Evolutionary conservation across 1,140 invertebrate species (phyloP).

Genomic region (Melipona quadrifasciata): DNA sequence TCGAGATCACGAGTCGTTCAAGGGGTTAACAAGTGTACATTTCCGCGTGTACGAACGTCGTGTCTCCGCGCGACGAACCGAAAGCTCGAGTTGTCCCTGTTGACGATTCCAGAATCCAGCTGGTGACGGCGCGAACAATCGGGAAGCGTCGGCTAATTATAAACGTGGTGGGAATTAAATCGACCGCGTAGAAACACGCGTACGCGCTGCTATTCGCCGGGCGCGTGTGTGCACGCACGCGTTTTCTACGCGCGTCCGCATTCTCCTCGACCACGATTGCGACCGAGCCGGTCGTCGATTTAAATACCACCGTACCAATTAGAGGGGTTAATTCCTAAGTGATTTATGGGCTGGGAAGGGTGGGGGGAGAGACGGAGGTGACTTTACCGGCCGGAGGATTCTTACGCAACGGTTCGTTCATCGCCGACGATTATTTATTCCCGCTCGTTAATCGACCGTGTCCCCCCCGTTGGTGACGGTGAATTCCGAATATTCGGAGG

Average conservation of each 20-base stretch:
- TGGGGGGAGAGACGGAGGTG: constrained; percentile 50
- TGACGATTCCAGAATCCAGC: not conserved
- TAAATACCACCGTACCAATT: constrained; percentile 70
- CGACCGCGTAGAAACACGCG: constrained; percentile 39
- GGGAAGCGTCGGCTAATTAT: constrained; percentile 39
- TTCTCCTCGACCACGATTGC: constrained; percentile 5
- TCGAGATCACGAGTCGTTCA: too few relatives aligned
- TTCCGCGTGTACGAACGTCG: too few relatives aligned
- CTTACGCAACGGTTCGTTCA: constrained; percentile 56
- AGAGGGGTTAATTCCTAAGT: constrained; percentile 73
- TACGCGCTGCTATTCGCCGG: too few relatives aligned
- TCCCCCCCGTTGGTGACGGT: not conserved
- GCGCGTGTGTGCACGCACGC: not conserved
- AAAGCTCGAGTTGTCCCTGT: constrained; percentile 10
- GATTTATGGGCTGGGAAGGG: constrained; percentile 71
- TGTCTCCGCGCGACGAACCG: not conserved
- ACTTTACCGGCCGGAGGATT: constrained; percentile 58
- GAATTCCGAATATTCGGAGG: constrained; percentile 3
- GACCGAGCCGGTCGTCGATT: constrained; percentile 55
- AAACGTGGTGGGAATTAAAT: constrained; percentile 40
- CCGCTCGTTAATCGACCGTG: constrained; percentile 45
- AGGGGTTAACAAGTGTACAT: too few relatives aligned
- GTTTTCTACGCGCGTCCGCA: constrained; percentile 29
- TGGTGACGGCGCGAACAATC: not conserved
- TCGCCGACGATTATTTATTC: constrained; percentile 46